Percentiles rank a stretch among this genome's conserved stretches.
phyloP scores from a whole-genome alignment of 2,113 vertebrate genomes.

The Percina caprodes region DNA sequence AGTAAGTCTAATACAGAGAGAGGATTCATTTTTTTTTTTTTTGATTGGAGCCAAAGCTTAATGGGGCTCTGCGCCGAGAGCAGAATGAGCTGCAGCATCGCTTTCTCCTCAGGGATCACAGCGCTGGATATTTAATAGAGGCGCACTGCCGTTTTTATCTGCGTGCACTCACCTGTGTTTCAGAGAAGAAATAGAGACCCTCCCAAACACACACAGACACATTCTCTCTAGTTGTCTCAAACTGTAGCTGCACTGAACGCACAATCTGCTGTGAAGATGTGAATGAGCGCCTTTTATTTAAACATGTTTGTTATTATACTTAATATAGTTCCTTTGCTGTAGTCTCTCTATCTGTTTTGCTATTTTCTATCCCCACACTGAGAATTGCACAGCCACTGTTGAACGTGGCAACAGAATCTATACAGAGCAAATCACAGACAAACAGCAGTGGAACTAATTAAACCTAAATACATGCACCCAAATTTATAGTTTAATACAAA shows the following conservation, averaged over 20 bases:
- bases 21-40: too few species aligned
- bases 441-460: constrained; percentile 24
- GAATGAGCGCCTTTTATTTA: constrained; percentile 21
- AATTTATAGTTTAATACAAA: constrained; percentile 14
- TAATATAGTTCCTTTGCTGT: neutral
- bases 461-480: constrained; percentile 10
- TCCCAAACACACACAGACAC: constrained; percentile 20
- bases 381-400: constrained; percentile 15
- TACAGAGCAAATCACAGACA: constrained; percentile 17
- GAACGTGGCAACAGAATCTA: constrained; percentile 30
- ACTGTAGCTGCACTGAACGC: neutral
- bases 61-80: constrained; percentile 49
- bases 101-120: constrained; percentile 44
- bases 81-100: constrained; percentile 41
- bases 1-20: constrained; percentile 50
- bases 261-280: constrained; percentile 2
- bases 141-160: neutral
- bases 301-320: constrained; percentile 24
- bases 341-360: constrained; percentile 12
- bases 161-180: constrained; percentile 29
- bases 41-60: constrained; percentile 63
- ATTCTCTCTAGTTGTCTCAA: neutral
- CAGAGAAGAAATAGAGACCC: neutral
- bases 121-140: constrained; percentile 36
- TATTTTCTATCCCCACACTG: constrained; percentile 13